Evolutionary conservation across 2,113 vertebrate species (phyloP).

Genomic region (Psophia crepitans): DNA sequence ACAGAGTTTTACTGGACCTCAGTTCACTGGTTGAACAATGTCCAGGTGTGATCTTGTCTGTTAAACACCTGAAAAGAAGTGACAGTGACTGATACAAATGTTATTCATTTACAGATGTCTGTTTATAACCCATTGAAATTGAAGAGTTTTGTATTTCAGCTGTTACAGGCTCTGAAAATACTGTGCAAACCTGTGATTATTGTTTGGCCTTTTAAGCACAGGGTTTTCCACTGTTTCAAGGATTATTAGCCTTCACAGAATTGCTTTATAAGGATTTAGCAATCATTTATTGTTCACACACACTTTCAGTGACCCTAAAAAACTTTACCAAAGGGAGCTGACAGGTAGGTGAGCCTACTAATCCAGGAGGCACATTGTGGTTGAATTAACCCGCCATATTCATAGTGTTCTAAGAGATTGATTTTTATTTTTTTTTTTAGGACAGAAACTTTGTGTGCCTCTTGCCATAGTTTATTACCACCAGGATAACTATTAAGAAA

Average conservation of each 20-base stretch:
- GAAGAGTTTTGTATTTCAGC: background rate
- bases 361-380: fast-evolving
- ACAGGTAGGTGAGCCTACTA: background rate
- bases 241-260: background rate
- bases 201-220: background rate
- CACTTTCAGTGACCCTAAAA: background rate
- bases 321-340: background rate
- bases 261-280: background rate
- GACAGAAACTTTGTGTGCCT: background rate
- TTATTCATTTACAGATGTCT: background rate
- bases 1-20: background rate
- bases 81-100: background rate
- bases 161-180: background rate
- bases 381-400: background rate
- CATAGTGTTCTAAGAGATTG: background rate
- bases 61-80: background rate
- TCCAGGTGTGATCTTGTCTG: background rate
- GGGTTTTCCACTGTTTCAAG: background rate
- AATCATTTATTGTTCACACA: background rate
- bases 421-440: background rate
- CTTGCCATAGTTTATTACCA: background rate
- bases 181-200: background rate
- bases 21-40: background rate
- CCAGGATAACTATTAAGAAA: background rate
- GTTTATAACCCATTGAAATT: background rate